These are phyloP conservation scores for Anguilla obscura DNA, from an alignment of 2,797 vertebrate species.

Conservation along the genomic window DNA sequence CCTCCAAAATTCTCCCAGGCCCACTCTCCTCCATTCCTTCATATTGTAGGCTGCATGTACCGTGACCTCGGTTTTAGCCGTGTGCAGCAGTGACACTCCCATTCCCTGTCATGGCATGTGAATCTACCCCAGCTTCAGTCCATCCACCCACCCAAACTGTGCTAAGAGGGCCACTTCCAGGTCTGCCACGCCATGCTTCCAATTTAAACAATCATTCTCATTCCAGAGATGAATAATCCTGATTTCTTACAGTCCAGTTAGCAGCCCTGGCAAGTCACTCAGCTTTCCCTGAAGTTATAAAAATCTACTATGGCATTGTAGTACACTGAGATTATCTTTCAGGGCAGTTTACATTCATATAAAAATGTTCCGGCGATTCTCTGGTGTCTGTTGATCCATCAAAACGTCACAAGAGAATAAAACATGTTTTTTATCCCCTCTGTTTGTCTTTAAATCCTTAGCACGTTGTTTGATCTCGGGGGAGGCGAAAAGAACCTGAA, in stretches of 20 bases:
- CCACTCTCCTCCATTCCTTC: neutral
- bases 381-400: neutral
- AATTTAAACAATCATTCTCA: neutral
- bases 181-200: neutral
- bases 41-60: neutral
- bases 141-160: neutral
- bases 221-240: neutral
- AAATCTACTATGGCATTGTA: neutral
- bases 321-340: neutral
- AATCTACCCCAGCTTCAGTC: neutral
- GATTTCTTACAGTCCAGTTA: neutral
- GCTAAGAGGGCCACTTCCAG: neutral
- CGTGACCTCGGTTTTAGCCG: neutral
- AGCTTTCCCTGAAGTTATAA: neutral
- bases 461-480: slow-evolving; percentile 39
- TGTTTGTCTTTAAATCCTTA: slow-evolving; percentile 36
- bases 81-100: neutral
- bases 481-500: slow-evolving; percentile 28
- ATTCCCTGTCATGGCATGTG: neutral
- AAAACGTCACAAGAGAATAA: neutral
- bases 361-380: neutral
- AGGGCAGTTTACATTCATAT: neutral
- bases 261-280: neutral
- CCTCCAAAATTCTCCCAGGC: neutral
- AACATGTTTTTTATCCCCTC: neutral